phyloP scores from a whole-genome alignment of 2,888 invertebrate species.

The Sinopyrophorus schimmeli region DNA sequence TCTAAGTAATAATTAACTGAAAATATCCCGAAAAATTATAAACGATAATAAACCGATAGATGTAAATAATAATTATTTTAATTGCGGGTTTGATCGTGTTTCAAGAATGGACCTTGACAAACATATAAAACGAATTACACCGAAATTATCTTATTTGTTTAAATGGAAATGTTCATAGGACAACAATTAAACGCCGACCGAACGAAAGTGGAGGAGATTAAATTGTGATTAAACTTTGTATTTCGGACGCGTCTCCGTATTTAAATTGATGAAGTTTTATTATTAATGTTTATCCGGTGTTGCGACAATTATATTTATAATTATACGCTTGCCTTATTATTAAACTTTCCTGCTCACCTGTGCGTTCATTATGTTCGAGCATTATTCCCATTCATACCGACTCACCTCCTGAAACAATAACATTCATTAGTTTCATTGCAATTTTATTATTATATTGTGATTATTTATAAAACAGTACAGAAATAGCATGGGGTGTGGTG shows the following conservation, averaged over 20 bases:
- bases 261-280: constrained; percentile 51
- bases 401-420: constrained; percentile 54
- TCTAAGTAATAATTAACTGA: constrained; percentile 14
- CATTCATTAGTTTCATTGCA: no score
- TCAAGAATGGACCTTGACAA: constrained; percentile 25
- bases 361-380: constrained; percentile 34
- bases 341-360: constrained; percentile 53
- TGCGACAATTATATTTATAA: constrained; percentile 53
- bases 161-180: constrained; percentile 34
- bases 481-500: no score
- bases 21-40: constrained; percentile 23
- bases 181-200: constrained; percentile 30
- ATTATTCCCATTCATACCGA: constrained; percentile 31
- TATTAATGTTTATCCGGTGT: constrained; percentile 55
- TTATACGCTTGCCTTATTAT: constrained; percentile 44
- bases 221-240: constrained; percentile 36
- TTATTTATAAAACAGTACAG: no score
- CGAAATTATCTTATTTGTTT: constrained; percentile 44
- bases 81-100: constrained; percentile 25
- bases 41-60: constrained; percentile 18
- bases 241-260: constrained; percentile 34
- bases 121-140: constrained; percentile 41
- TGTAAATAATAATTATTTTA: constrained; percentile 34
- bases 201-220: constrained; percentile 20
- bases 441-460: no score